Base-by-base conservation (phyloP, 1,140 invertebrate species). In the Cherax destructor region DNA sequence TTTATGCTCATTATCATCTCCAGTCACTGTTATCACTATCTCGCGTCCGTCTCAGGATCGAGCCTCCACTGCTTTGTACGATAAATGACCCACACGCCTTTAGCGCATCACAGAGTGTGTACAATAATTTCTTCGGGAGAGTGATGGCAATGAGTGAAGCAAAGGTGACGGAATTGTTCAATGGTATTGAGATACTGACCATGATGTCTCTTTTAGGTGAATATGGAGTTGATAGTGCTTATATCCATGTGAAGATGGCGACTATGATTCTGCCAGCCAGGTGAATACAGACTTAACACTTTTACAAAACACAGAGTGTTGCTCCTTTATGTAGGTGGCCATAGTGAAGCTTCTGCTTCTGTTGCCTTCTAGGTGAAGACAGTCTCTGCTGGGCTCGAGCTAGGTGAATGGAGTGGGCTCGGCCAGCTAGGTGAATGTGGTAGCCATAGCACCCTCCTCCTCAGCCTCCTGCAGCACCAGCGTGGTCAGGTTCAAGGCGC, bases 391-490 rank as follows among this genome's bases (percentile, higher is more conserved):
- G 56, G 13, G 13, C 5, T 69, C 18, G 30, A 5, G 13, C 65
- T 21, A 69, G 13, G 21, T 69, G 65, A 69, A 18, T 5, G 65
- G 5, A 21, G 65, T 69, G 18, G 5, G 21, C 65, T 21, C 16
- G 56, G 65, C 21, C 21, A 18, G 65, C 83, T 91, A 91, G 47
- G 89, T 80, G 83, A 86, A 52, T 30, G 89, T 91, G 21, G 89
- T 91, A 74, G 89, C 89, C 21, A 86, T 74, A 56, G 83, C 90
- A 16, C 84, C 84, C 79, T 91, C 90, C 59, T 91, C 90, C 69
- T 91, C 90, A 78, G 61, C 83, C 78, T 91, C 90, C 90, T 91
- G 90, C 47, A 91, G 83, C 50, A 91, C 90, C 47, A 91, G 77
- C 0, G 90, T 91, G 18, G 90, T 91, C 21, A 91, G 84, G 78